A percentile compares a stretch with the other conserved stretches of the same genome.
Conservation (phyloP, 2,797 vertebrate species). For the Channa striata region DNA sequence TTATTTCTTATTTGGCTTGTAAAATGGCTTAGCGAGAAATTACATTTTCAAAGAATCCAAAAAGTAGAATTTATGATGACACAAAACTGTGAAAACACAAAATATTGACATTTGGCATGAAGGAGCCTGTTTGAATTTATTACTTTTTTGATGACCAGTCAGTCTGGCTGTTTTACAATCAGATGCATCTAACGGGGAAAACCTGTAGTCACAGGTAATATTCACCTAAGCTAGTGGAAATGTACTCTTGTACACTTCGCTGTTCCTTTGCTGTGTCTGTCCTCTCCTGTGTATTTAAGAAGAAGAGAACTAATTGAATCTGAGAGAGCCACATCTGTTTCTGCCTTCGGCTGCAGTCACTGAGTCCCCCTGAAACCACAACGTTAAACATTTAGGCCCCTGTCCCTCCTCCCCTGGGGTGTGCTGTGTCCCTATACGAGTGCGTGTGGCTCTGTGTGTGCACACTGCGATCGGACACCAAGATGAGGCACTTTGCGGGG, state of each 20-base stretch:
- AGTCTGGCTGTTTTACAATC: neutral
- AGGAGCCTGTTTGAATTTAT: neutral
- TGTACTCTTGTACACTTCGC: constrained; percentile 30
- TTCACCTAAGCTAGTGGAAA: constrained; percentile 16
- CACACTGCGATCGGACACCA: constrained; percentile 47
- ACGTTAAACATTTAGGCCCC: constrained; percentile 78
- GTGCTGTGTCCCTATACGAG: constrained; percentile 32
- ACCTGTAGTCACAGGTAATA: constrained; percentile 1
- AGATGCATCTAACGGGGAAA: neutral
- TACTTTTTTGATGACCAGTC: neutral
- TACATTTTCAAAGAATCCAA: neutral
- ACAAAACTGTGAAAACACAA: constrained; percentile 4
- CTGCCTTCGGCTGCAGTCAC: constrained; percentile 77
- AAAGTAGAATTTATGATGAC: neutral
- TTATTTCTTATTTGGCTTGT: constrained; percentile 4
- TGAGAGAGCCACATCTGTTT: constrained; percentile 77
- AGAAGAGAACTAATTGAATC: constrained; percentile 76
- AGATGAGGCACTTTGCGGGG: constrained; percentile 57
- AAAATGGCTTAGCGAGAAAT: neutral
- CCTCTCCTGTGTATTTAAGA: constrained; percentile 50
- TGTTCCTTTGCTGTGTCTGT: constrained; percentile 55
- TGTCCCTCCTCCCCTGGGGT: constrained; percentile 56
- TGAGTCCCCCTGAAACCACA: constrained; percentile 78
- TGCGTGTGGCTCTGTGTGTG: constrained; percentile 37
- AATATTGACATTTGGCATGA: neutral